Base-by-base conservation (phyloP, 2,888 invertebrate genomes). In the Drymonia ruficornis region DNA sequence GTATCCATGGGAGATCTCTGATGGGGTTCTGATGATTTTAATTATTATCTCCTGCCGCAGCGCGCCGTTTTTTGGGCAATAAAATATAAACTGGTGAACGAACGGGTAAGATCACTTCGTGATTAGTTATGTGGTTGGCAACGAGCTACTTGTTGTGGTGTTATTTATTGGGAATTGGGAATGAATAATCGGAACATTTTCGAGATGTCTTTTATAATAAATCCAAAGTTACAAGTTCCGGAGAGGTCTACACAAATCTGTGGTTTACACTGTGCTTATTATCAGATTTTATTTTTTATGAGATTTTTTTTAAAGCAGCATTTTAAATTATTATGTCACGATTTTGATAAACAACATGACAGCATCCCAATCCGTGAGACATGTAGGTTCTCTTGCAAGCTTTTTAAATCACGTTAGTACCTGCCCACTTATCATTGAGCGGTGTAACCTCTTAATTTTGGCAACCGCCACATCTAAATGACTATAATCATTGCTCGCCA, bases 401-500 rank as follows among this genome's bases (percentile, higher is more conserved):
- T 40, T 40, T 16, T 40, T 16, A 40, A 40, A 40, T 40, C 9
- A 36, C n/a, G n/a, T 56, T 70, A 70, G 61, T 62, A 64, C 62
- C 54, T 64, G 71, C 56, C 62, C 66, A 77, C 69, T 76, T 78
- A 80, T 74, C 72, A 74, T 58, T 63, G 70, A 62, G 54, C 67
- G 70, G 59, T 74, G 72, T 77, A 78, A 79, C 72, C 78, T 82
- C 81, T 86, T 82, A 72, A 86, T 88, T 87, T 90, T 79, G 87
- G 87, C 83, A 86, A 85, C 73, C 76, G 78, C 78, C 69, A 71
- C 74, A 61, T 65, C 50, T 61, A 76, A 84, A 89, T 89, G 71
- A 86, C 87, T 83, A 80, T 88, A 86, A 90, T 90, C 81, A 87
- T 79, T 79, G 72, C 76, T 67, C 61, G 79, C 76, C 70, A 71